Evolutionary conservation across 2,888 invertebrate species (phyloP).

Genomic region (Ormyrus nitidulus): DNA sequence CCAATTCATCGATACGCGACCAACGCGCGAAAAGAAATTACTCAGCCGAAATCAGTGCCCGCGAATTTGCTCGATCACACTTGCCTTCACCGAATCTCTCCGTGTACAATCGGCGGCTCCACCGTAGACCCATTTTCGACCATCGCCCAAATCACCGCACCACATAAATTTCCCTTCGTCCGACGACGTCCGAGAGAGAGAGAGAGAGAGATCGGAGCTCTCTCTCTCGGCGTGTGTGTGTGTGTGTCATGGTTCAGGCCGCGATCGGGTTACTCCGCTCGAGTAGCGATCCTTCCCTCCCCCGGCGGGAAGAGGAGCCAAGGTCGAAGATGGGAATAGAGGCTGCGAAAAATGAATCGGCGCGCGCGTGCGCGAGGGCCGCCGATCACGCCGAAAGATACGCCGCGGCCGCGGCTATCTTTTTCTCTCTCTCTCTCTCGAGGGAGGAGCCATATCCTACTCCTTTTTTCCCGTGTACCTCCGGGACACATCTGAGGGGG

Average conservation of each 20-base stretch:
- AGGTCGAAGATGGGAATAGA: conserved; percentile 23
- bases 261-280: conserved; percentile 31
- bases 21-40: too few relatives aligned
- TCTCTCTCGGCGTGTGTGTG: neutral
- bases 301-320: conserved; percentile 13
- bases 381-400: conserved; percentile 39
- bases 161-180: too few relatives aligned
- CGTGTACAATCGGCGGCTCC: neutral
- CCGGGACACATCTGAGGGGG: neutral
- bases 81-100: too few relatives aligned
- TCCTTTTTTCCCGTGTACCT: neutral
- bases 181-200: neutral
- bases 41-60: too few relatives aligned
- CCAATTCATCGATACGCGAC: too few relatives aligned
- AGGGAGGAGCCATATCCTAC: neutral
- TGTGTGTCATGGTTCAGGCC: conserved; percentile 20
- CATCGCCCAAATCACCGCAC: too few relatives aligned
- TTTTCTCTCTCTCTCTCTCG: neutral
- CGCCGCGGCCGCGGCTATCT: conserved; percentile 6
- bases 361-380: conserved; percentile 24
- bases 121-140: too few relatives aligned
- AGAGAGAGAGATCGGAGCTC: conserved; percentile 3
- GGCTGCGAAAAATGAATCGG: conserved; percentile 35
- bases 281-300: conserved; percentile 28
- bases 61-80: too few relatives aligned